Evolutionary conservation across 2,888 invertebrate species (phyloP).

Genomic region (Flabesymbios commensalis): DNA sequence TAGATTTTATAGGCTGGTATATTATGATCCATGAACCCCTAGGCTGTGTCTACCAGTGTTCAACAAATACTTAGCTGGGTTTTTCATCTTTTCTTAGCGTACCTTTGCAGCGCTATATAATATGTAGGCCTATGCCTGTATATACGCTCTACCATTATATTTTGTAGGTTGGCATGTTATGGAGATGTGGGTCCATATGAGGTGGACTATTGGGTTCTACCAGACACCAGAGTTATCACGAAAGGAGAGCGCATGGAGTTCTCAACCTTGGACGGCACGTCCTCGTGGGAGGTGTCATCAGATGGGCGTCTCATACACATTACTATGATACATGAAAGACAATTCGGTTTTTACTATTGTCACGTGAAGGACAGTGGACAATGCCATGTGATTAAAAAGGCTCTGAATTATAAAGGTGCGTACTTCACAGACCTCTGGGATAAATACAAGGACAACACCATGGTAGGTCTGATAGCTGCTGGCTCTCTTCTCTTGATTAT

Average conservation of each 20-base stretch:
- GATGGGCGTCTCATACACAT: slow-evolving; percentile 9
- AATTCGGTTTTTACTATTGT: slow-evolving; percentile 30
- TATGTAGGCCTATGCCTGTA: too few species aligned
- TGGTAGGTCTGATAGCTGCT: slow-evolving; percentile 11
- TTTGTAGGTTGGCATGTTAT: too few species aligned
- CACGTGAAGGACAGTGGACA: neutral
- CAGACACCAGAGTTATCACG: neutral
- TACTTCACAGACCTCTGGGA: slow-evolving; percentile 28
- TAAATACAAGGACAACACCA: slow-evolving; percentile 14
- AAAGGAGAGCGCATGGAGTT: neutral
- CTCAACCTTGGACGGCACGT: slow-evolving; percentile 2
- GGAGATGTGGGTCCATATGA: too few species aligned
- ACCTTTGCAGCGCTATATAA: too few species aligned
- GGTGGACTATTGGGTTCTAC: slow-evolving; percentile 2
- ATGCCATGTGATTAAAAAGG: slow-evolving; percentile 17
- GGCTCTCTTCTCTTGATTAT: neutral
- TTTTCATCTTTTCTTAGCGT: too few species aligned
- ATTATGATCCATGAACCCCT: too few species aligned
- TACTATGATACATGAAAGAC: slow-evolving; percentile 13
- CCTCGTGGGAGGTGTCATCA: neutral
- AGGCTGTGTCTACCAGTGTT: too few species aligned
- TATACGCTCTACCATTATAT: too few species aligned
- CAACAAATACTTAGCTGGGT: too few species aligned
- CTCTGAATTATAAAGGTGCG: slow-evolving; percentile 26
- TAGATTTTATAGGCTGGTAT: too few species aligned